These are phyloP conservation scores for Silurus meridionalis DNA, from an alignment of 2,113 vertebrate genomes.

Conservation along the genomic window DNA sequence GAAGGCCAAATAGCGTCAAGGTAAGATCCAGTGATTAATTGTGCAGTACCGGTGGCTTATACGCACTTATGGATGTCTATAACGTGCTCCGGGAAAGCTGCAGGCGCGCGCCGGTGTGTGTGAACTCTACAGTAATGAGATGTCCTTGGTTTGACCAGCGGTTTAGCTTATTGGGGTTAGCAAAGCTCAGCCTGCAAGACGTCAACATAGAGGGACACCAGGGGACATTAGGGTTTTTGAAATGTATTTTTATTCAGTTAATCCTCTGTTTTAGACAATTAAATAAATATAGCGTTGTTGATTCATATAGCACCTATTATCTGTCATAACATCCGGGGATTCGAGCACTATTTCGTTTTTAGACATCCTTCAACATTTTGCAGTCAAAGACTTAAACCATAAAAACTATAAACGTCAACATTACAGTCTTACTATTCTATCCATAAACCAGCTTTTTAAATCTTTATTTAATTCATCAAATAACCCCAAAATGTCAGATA, in stretches of 20 bases:
- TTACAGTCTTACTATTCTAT: too few species aligned
- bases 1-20: slow-evolving; percentile 79
- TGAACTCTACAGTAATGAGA: not conserved
- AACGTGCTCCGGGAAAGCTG: not conserved
- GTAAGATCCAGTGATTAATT: slow-evolving; percentile 57
- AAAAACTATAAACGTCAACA: not conserved
- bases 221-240: not conserved
- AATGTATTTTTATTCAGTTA: not conserved
- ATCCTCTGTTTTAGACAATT: not conserved
- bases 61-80: not conserved
- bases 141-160: slow-evolving; percentile 52
- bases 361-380: not conserved
- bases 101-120: not conserved
- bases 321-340: not conserved
- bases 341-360: not conserved
- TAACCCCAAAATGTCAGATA: not conserved
- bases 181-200: slow-evolving; percentile 15
- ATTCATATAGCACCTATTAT: not conserved
- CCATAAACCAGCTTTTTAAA: not conserved
- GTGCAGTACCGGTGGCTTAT: not conserved
- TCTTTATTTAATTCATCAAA: not conserved
- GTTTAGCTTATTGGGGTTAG: slow-evolving; percentile 36
- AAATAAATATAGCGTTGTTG: not conserved
- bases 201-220: slow-evolving; percentile 27
- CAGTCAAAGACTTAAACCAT: not conserved